phyloP scores from a whole-genome alignment of 2,888 invertebrate genomes.

The Tinea semifulvella region DNA sequence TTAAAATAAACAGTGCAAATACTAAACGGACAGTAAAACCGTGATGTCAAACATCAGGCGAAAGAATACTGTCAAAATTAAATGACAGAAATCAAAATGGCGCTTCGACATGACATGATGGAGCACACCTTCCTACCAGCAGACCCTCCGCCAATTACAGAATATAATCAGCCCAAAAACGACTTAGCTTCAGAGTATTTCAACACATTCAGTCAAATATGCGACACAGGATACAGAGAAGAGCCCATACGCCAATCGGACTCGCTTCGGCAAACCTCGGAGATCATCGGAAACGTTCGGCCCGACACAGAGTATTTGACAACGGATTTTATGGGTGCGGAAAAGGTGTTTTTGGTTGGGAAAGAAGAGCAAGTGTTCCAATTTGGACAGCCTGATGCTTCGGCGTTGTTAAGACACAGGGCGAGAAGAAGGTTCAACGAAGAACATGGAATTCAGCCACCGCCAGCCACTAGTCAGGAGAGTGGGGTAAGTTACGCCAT shows the following conservation, averaged over 20 bases:
- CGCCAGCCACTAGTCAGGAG: constrained; percentile 54
- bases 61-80: not conserved
- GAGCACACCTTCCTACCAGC: constrained; percentile 60
- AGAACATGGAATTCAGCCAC: constrained; percentile 51
- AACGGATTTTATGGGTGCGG: constrained; percentile 31
- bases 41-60: constrained; percentile 12
- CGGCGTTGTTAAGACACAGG: constrained; percentile 60
- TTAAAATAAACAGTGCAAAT: not conserved
- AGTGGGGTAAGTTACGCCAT: constrained; percentile 67
- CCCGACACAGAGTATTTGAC: constrained; percentile 28
- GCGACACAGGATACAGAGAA: constrained; percentile 41
- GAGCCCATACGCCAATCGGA: constrained; percentile 45
- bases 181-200: constrained; percentile 55
- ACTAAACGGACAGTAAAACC: not conserved
- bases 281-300: constrained; percentile 44
- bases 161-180: constrained; percentile 40
- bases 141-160: constrained; percentile 61
- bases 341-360: constrained; percentile 46
- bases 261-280: constrained; percentile 44
- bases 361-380: constrained; percentile 53
- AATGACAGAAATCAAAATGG: constrained; percentile 28
- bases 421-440: constrained; percentile 53
- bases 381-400: constrained; percentile 70
- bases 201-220: constrained; percentile 57
- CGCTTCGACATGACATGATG: constrained; percentile 49